A percentile compares a stretch with the other conserved stretches of the same genome.
Evolutionary conservation across 2,113 vertebrate genomes (phyloP).

Genomic region (Sebastes fasciatus): DNA sequence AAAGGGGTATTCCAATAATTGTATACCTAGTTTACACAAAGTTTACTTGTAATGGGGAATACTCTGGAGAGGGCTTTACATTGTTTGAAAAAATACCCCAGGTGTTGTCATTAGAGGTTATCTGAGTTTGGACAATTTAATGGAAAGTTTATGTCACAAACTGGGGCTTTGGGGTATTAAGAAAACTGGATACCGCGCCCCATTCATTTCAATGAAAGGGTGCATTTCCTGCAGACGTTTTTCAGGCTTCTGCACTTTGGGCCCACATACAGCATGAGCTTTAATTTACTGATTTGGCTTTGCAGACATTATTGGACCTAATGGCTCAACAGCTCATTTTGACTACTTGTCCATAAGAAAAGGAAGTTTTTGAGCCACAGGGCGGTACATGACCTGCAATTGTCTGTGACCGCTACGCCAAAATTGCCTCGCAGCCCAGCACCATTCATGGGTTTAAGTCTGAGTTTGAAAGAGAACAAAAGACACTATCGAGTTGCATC

Average conservation of each 20-base stretch:
- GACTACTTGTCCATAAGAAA: neutral
- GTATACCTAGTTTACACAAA: neutral
- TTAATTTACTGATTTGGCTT: neutral
- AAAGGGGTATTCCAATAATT: neutral
- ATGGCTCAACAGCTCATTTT: neutral
- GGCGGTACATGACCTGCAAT: neutral
- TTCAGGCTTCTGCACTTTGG: neutral
- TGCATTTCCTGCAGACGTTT: too few species aligned
- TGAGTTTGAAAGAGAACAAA: constrained; percentile 6
- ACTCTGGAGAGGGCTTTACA: neutral
- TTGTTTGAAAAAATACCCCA: neutral
- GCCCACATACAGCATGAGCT: neutral
- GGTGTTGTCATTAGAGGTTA: neutral
- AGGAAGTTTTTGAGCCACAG: neutral
- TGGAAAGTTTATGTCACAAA: neutral
- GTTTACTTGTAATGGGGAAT: neutral
- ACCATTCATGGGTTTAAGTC: neutral
- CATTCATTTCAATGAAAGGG: too few species aligned
- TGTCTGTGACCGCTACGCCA: neutral
- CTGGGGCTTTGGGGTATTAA: neutral
- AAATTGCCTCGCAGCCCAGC: neutral
- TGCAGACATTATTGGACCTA: neutral
- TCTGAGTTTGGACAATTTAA: neutral
- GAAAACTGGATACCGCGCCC: neutral
- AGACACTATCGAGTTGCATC: neutral